Percentiles rank a stretch among this genome's conserved stretches.
Conservation (phyloP, 2,113 vertebrate species). For the Elephantulus edwardii region DNA sequence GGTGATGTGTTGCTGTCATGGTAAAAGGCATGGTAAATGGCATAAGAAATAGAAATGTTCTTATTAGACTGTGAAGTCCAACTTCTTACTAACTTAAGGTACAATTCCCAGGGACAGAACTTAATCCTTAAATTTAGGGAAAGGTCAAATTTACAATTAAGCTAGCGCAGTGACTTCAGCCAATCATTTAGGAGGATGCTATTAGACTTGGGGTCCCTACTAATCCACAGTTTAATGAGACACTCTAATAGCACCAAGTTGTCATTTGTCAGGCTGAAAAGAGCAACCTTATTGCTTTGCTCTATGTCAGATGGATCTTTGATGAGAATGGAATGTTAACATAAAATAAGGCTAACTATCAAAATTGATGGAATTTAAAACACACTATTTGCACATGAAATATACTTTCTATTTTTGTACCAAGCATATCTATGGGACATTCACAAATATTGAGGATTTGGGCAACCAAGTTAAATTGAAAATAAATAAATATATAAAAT, state of each 20-base stretch:
- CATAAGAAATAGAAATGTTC: slow-evolving; percentile 54
- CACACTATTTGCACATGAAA: background rate
- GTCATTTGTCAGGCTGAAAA: slow-evolving; percentile 71
- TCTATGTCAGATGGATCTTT: background rate
- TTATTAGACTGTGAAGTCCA: slow-evolving; percentile 65
- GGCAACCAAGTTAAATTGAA: background rate
- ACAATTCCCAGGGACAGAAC: slow-evolving; percentile 38
- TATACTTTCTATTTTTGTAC: background rate
- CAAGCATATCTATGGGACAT: background rate
- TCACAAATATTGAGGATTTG: background rate
- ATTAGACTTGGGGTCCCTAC: slow-evolving; percentile 50
- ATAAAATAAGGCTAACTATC: slow-evolving; percentile 3
- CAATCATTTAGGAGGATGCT: slow-evolving; percentile 48
- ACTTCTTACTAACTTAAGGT: slow-evolving; percentile 59
- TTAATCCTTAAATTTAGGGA: slow-evolving; percentile 63
- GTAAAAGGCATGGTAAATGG: slow-evolving; percentile 54
- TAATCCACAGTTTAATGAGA: slow-evolving; percentile 49
- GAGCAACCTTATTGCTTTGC: background rate
- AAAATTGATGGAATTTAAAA: background rate
- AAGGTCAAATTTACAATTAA: slow-evolving; percentile 74
- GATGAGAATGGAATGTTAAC: background rate
- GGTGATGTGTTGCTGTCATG: slow-evolving; percentile 9
- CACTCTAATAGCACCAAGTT: slow-evolving; percentile 58
- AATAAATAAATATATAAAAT: slow-evolving; percentile 3
- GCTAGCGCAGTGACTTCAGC: slow-evolving; percentile 53